Conservation (phyloP, 2,888 invertebrate species). For the Griposia aprilina region DNA sequence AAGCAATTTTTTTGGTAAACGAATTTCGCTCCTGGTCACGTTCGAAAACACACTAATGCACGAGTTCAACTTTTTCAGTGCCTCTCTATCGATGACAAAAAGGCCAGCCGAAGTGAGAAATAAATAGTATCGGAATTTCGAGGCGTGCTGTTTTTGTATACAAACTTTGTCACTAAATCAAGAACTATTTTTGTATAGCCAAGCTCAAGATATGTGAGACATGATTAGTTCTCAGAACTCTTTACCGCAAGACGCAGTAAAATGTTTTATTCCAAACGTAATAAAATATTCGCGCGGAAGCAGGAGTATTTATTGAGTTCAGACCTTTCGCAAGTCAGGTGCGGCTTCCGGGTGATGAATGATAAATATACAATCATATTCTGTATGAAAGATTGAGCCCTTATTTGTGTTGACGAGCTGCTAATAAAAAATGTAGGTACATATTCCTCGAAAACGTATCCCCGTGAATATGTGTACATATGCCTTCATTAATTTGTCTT, state of each 20-base stretch:
- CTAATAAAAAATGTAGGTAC: conserved; percentile 67
- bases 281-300: conserved; percentile 57
- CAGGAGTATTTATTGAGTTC: conserved; percentile 57
- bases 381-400: conserved; percentile 63
- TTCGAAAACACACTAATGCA: conserved; percentile 76
- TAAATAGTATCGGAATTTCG: conserved; percentile 80
- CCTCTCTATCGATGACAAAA: conserved; percentile 79
- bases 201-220: conserved; percentile 43
- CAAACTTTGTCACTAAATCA: conserved; percentile 82
- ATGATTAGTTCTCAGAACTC: conserved; percentile 41
- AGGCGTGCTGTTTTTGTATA: conserved; percentile 79
- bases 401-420: conserved; percentile 63
- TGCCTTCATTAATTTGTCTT: conserved; percentile 6
- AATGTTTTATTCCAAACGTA: conserved; percentile 43
- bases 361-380: conserved; percentile 67
- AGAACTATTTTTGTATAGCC: conserved; percentile 74
- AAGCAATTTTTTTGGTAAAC: conserved; percentile 66
- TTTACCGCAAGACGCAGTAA: conserved; percentile 21
- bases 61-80: conserved; percentile 77
- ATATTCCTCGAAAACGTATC: conserved; percentile 48
- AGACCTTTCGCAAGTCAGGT: conserved; percentile 57
- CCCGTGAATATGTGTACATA: conserved; percentile 37
- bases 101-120: conserved; percentile 76
- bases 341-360: conserved; percentile 61
- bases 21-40: conserved; percentile 77